Conservation (phyloP, 1,140 invertebrate genomes). For the Drosophila saltans region DNA sequence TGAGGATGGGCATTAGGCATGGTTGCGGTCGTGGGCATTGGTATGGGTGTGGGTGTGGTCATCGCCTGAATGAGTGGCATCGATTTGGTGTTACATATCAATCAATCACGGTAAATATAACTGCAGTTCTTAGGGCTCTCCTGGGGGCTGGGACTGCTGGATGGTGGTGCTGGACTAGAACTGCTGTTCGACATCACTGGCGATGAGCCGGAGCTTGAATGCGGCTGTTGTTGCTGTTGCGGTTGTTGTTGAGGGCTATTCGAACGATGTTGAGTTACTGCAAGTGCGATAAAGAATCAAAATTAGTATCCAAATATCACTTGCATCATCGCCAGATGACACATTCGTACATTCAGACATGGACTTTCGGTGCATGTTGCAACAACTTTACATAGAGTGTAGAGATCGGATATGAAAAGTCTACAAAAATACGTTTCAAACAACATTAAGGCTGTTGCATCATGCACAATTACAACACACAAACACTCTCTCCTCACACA, state of each 20-base stretch:
- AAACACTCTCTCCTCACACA: not conserved
- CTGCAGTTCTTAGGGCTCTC: conserved; percentile 84
- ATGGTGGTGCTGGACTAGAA: conserved; percentile 83
- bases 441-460: conserved; percentile 57
- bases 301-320: conserved; percentile 36
- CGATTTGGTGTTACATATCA: conserved; percentile 83
- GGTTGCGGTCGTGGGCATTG: conserved; percentile 23
- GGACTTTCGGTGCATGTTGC: conserved; percentile 50
- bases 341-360: conserved; percentile 28
- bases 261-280: conserved; percentile 83
- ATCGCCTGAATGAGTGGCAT: conserved; percentile 81
- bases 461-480: conserved; percentile 51
- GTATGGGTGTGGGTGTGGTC: conserved; percentile 46
- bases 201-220: conserved; percentile 83
- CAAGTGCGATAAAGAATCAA: conserved; percentile 32
- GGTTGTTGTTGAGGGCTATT: conserved; percentile 79
- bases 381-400: conserved; percentile 52
- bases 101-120: conserved; percentile 84
- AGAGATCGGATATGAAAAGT: conserved; percentile 15
- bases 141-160: conserved; percentile 83
- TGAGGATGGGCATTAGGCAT: conserved; percentile 13
- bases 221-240: conserved; percentile 62
- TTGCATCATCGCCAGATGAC: conserved; percentile 11
- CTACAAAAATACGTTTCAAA: conserved; percentile 33
- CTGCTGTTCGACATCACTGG: conserved; percentile 83